phyloP scores from a whole-genome alignment of 2,113 vertebrate species.

The Ranitomeya variabilis region DNA sequence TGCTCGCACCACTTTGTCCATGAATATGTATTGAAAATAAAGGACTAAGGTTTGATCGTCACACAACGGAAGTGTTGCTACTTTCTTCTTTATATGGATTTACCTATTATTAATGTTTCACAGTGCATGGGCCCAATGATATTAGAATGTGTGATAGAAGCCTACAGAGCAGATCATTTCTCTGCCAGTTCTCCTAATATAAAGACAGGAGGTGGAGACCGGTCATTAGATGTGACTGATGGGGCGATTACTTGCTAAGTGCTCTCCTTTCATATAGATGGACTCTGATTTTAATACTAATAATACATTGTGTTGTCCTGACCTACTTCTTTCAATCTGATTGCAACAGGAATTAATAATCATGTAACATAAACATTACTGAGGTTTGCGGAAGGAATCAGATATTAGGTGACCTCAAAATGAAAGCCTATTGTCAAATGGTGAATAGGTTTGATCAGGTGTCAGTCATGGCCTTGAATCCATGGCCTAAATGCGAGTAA shows the following conservation, averaged over 20 bases:
- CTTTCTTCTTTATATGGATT: too few relatives aligned
- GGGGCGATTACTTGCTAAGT: not conserved
- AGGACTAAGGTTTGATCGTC: too few relatives aligned
- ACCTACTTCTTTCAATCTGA: conserved; percentile 2
- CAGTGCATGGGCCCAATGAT: not conserved
- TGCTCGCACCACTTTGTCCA: too few relatives aligned
- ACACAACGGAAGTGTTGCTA: too few relatives aligned
- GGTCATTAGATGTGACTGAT: not conserved
- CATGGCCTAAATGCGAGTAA: not conserved
- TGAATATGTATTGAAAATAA: too few relatives aligned
- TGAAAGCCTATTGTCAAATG: not conserved
- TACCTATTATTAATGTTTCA: not conserved
- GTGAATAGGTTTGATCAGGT: not conserved
- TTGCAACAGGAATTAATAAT: not conserved
- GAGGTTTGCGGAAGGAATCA: not conserved
- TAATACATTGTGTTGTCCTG: not conserved
- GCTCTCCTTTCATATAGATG: not conserved
- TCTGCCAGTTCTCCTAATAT: not conserved
- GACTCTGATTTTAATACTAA: not conserved
- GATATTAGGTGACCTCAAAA: not conserved
- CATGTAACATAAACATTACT: not conserved
- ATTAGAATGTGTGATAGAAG: not conserved
- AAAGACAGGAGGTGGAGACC: not conserved
- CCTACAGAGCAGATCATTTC: not conserved
- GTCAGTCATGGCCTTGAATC: not conserved